phyloP scores from a whole-genome alignment of 2,888 invertebrate genomes.

The Calliphora vomitoria region DNA sequence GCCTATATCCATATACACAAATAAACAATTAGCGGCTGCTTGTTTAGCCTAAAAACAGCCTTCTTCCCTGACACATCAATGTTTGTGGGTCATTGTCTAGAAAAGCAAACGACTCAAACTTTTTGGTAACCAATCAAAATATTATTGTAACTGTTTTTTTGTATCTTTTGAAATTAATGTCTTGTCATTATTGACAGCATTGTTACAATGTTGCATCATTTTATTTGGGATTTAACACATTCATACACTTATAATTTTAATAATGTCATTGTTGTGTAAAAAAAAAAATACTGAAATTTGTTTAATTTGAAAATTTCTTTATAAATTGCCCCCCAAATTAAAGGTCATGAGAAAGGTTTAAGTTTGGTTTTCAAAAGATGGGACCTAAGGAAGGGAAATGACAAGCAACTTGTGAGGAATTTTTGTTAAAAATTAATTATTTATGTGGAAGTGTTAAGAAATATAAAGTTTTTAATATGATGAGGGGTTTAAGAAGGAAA shows the following conservation, averaged over 20 bases:
- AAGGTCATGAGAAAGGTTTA: conserved; percentile 1
- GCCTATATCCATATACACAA: no score
- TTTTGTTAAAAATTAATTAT: not conserved
- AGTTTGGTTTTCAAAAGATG: not conserved
- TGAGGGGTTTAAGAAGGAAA: not conserved
- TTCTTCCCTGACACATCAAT: no score
- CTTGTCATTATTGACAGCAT: not conserved
- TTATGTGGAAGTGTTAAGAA: not conserved
- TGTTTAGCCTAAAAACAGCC: no score
- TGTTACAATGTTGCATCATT: not conserved
- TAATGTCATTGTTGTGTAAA: conserved; percentile 2
- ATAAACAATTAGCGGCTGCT: no score
- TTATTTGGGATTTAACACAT: not conserved
- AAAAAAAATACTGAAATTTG: not conserved
- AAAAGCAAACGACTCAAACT: no score
- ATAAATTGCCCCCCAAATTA: not conserved
- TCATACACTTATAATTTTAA: not conserved
- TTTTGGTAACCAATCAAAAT: no score
- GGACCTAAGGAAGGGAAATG: not conserved
- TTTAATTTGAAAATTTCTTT: not conserved
- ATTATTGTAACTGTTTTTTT: not conserved
- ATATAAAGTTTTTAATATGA: not conserved
- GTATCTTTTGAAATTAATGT: not conserved
- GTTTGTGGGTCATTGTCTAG: no score
- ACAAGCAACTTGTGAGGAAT: not conserved